Evolutionary conservation across 2,113 vertebrate species (phyloP).

Genomic region (Megalops atlanticus): DNA sequence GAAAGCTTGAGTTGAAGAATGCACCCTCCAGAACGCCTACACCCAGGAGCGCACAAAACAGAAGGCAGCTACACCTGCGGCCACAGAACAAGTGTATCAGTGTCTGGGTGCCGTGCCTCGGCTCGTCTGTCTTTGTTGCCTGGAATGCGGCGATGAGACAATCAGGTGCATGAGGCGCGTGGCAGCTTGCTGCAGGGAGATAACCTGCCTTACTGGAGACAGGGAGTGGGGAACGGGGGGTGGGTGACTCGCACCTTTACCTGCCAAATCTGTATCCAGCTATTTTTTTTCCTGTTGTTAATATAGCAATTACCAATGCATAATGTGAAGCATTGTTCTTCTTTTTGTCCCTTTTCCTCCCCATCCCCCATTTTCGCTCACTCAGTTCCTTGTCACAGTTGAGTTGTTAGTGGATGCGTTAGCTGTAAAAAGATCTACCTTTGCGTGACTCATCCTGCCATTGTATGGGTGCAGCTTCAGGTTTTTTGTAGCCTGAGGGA

Average conservation of each 20-base stretch:
- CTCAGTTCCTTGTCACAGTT: background rate
- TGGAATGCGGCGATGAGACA: conserved; percentile 92
- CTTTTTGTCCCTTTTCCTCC: conserved; percentile 27
- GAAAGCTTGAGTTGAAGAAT: conserved; percentile 58
- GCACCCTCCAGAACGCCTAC: conserved; percentile 64
- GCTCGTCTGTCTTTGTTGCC: conserved; percentile 78
- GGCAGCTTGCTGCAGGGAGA: conserved; percentile 83
- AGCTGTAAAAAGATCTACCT: conserved; percentile 42
- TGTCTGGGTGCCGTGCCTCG: conserved; percentile 79
- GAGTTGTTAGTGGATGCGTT: conserved; percentile 14
- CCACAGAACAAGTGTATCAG: conserved; percentile 96
- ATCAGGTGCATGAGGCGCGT: conserved; percentile 96
- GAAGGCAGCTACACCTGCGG: conserved; percentile 89
- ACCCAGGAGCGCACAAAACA: conserved; percentile 74
- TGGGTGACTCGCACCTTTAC: conserved; percentile 65
- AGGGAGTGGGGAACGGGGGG: conserved; percentile 64
- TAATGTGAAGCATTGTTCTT: conserved; percentile 66
- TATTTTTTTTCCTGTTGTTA: conserved; percentile 59
- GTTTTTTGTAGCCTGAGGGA: conserved; percentile 67
- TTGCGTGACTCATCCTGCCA: conserved; percentile 55
- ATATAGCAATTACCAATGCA: conserved; percentile 59
- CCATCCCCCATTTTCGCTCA: background rate
- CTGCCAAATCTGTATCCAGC: conserved; percentile 71
- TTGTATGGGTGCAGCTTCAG: conserved; percentile 58
- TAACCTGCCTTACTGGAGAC: conserved; percentile 71